Evolutionary conservation across 2,113 vertebrate genomes (phyloP), one percentile per base, ranked within the genome.

Genomic region (Anarhynchus alexandrinus): DNA sequence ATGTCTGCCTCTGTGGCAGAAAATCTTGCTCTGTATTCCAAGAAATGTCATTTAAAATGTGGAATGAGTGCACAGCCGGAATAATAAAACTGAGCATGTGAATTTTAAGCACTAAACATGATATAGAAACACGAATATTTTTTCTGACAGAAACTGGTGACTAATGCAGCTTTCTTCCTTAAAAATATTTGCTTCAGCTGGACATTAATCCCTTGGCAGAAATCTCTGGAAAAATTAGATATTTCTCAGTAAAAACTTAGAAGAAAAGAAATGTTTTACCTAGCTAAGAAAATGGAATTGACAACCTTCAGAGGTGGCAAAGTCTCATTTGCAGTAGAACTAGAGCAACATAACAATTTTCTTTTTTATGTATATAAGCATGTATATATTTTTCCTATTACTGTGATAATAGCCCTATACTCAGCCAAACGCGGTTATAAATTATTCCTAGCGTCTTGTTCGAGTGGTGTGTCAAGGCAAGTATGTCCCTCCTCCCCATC

Each of bases 41-140:
- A 85, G 82, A 93, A 96, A 74, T 71, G 61, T 90, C 79, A 66
- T 94, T 95, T 95, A 91, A 94, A 95, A 94, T 82, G 90, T 92
- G 82, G 90, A 95, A 80, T 36, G 76, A 78, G n/a, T 84, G 59
- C 87, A 86, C 72, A 78, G 69, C 66, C 78, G 82, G 82, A 91
- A 81, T 85, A 83, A 94, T 87, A 62, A 90, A 86, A 80, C 65
- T 90, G 54, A 91, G 57, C 54, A 9, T 42, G n/a, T 90, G 83
- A 84, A 94, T 96, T 95, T 92, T 86, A 87, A 83, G 85, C 54
- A 84, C 47, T 95, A 93, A 86, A 64, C 61, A 73, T 71, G 77
- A 90, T 82, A 76, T 20, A 90, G 94, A 77, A 87, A 73, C 59
- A 77, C 59, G 57, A 64, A 40, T n/a, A 26, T 57, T 83, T 73